phyloP scores from a whole-genome alignment of 2,797 vertebrate genomes.

The Silurus aristotelis region DNA sequence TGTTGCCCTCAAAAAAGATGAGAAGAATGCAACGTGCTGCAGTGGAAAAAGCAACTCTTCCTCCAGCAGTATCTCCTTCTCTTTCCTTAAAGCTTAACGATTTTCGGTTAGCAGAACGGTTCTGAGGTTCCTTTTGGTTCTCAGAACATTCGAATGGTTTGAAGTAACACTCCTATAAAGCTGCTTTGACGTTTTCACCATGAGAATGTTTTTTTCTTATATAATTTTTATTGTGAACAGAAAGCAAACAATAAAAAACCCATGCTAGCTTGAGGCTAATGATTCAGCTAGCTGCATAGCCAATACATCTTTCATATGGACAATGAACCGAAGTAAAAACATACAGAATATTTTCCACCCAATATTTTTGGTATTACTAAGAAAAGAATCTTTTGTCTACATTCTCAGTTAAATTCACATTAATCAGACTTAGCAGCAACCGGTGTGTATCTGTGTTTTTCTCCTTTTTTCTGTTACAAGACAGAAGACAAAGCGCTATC shows the following conservation, averaged over 20 bases:
- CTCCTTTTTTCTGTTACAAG: neutral
- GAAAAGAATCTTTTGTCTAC: neutral
- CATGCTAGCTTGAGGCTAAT: neutral
- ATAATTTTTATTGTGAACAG: neutral
- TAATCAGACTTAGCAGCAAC: neutral
- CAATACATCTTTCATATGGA: neutral
- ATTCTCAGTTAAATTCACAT: neutral
- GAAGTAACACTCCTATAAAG: neutral
- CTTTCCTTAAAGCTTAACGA: neutral
- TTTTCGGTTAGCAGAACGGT: neutral
- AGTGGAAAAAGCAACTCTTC: neutral
- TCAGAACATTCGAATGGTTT: neutral
- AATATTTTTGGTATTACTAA: neutral
- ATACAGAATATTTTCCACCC: neutral
- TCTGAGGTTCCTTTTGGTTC: neutral
- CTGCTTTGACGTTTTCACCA: neutral
- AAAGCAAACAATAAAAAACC: neutral
- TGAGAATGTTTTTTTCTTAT: too few species aligned
- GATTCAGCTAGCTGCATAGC: neutral
- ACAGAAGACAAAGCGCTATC: neutral
- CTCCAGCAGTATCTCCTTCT: neutral
- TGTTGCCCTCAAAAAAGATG: slow-evolving; percentile 52
- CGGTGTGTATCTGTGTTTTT: neutral
- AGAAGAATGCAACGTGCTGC: slow-evolving; percentile 59
- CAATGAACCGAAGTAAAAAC: neutral